phyloP scores from a whole-genome alignment of 2,797 vertebrate species.

The Helostoma temminkii region DNA sequence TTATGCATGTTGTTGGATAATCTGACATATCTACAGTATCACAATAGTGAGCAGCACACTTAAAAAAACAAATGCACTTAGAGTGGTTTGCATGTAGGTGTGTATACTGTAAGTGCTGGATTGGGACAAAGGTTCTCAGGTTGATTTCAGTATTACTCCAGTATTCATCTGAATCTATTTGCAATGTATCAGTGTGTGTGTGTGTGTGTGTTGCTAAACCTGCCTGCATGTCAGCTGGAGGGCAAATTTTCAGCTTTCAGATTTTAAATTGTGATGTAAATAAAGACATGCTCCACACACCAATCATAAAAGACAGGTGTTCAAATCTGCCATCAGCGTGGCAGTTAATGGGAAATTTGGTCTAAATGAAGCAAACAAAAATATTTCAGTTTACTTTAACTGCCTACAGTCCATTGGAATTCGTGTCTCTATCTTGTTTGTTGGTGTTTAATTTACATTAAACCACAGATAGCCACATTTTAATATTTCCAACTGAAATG shows the following conservation, averaged over 20 bases:
- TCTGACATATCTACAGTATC: too few species aligned
- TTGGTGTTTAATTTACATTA: neutral
- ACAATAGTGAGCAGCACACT: too few species aligned
- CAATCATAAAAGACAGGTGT: neutral
- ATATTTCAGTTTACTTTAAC: conserved; percentile 1
- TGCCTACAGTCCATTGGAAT: neutral
- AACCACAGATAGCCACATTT: neutral
- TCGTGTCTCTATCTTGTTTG: neutral
- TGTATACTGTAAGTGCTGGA: too few species aligned
- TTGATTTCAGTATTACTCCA: too few species aligned
- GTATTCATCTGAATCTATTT: too few species aligned
- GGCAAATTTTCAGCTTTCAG: conserved; percentile 13
- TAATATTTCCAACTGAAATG: conserved; percentile 1
- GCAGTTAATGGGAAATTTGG: conserved; percentile 18
- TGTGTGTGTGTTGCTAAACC: conserved; percentile 2
- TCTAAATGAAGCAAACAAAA: neutral
- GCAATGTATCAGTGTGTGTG: too few species aligned
- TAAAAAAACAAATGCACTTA: too few species aligned
- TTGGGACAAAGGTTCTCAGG: too few species aligned
- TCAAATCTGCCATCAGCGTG: conserved; percentile 27
- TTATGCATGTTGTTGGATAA: too few species aligned
- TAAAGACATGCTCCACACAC: neutral
- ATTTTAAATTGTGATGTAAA: neutral
- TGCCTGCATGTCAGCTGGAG: neutral
- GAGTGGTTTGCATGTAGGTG: too few species aligned